These are phyloP conservation scores for Bothrops jararaca DNA, from an alignment of 2,113 vertebrate genomes.

Conservation along the genomic window DNA sequence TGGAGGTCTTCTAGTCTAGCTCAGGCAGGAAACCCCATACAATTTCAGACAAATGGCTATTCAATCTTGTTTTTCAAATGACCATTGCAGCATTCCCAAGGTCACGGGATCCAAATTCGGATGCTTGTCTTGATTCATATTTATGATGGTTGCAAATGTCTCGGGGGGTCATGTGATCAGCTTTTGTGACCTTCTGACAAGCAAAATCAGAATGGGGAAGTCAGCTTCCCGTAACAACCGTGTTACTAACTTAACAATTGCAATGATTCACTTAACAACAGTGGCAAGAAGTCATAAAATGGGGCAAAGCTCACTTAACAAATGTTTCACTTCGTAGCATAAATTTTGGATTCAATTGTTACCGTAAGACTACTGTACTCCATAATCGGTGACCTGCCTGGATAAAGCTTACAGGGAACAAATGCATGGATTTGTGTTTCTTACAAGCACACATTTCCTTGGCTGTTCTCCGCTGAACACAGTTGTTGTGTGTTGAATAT, in stretches of 20 bases:
- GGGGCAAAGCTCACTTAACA: too few species aligned
- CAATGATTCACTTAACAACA: background rate
- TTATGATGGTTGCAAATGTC: too few species aligned
- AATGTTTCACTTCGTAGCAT: background rate
- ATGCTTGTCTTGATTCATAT: too few species aligned
- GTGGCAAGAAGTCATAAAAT: background rate
- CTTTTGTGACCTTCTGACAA: too few species aligned
- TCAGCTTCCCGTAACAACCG: background rate
- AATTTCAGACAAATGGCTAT: too few species aligned
- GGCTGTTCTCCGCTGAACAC: conserved; percentile 14
- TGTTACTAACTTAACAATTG: background rate
- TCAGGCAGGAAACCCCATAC: too few species aligned
- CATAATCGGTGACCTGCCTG: conserved; percentile 16
- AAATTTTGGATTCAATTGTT: background rate
- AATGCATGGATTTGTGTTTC: conserved; percentile 1
- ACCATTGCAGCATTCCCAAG: too few species aligned
- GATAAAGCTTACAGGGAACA: background rate
- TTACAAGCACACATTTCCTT: fast-evolving
- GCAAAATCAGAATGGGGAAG: too few species aligned
- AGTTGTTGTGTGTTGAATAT: background rate
- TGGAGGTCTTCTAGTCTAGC: too few species aligned
- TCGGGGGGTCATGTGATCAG: too few species aligned
- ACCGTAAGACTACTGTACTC: background rate
- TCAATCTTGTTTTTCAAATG: too few species aligned
- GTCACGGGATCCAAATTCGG: too few species aligned